Conservation (phyloP, 2,113 vertebrate species). For the Paracanthobrama guichenoti region DNA sequence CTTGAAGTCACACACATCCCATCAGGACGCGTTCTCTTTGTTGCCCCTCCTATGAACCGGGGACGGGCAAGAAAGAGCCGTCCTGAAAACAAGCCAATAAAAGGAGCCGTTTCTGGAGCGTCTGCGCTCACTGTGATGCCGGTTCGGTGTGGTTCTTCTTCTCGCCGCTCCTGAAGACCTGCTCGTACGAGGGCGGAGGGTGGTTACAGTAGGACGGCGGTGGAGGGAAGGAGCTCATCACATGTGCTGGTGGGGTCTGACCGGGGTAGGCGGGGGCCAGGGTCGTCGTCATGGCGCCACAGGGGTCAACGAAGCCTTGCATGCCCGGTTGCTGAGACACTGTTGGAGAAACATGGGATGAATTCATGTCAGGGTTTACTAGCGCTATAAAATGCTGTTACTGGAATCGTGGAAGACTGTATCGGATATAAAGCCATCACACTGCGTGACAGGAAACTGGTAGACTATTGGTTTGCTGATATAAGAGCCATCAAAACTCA, state of each 20-base stretch:
- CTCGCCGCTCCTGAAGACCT: conserved; percentile 85
- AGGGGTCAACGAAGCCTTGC: conserved; percentile 85
- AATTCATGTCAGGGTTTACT: not conserved
- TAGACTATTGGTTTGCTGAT: too few species aligned
- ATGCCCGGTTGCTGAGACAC: conserved; percentile 86
- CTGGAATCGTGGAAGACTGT: not conserved
- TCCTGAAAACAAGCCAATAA: conserved; percentile 37
- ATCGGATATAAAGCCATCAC: too few species aligned
- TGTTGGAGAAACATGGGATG: conserved; percentile 56
- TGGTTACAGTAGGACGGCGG: conserved; percentile 96
- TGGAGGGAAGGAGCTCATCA: conserved; percentile 83
- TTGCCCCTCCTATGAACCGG: conserved; percentile 11
- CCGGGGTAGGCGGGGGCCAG: conserved; percentile 81
- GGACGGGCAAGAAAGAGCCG: conserved; percentile 3
- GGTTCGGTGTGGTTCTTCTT: conserved; percentile 75
- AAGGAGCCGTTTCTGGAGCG: not conserved
- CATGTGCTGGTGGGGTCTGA: conserved; percentile 82
- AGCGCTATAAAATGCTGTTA: not conserved
- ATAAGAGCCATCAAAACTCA: too few species aligned
- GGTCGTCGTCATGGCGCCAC: conserved; percentile 73
- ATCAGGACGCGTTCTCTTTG: not conserved
- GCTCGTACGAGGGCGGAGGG: conserved; percentile 91
- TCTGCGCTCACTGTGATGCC: not conserved
- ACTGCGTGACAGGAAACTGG: too few species aligned
- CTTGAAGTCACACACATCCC: not conserved